phyloP scores from a whole-genome alignment of 2,888 invertebrate genomes.

The Sarcophaga subvicina region DNA sequence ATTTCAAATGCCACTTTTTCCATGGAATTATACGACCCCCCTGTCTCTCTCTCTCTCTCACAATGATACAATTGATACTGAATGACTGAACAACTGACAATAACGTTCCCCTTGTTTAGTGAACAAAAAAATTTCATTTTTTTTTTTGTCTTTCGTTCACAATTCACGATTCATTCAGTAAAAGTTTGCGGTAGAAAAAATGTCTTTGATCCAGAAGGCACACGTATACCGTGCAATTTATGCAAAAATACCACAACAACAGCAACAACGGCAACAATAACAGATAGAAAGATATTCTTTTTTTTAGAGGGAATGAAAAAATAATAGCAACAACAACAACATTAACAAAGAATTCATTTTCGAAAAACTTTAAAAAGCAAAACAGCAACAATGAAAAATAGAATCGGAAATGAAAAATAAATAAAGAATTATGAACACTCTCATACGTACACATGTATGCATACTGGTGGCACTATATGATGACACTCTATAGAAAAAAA shows the following conservation, averaged over 20 bases:
- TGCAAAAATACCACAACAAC: conserved; percentile 36
- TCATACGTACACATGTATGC: too few relatives aligned
- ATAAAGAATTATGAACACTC: not conserved
- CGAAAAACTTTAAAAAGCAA: not conserved
- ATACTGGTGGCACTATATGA: too few relatives aligned
- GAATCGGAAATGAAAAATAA: not conserved
- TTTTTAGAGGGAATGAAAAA: not conserved
- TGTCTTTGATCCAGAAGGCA: conserved; percentile 60
- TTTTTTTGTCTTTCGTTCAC: not conserved
- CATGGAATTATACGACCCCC: too few relatives aligned
- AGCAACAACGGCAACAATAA: not conserved
- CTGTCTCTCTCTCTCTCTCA: too few relatives aligned
- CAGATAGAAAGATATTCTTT: not conserved
- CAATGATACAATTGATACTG: not conserved
- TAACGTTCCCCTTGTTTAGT: not conserved
- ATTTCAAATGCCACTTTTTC: not conserved
- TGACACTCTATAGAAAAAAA: too few relatives aligned
- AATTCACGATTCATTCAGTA: not conserved
- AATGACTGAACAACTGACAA: not conserved
- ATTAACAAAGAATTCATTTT: not conserved
- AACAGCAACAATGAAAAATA: not conserved
- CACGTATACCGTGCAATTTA: conserved; percentile 31
- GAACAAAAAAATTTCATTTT: not conserved
- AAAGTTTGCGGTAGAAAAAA: conserved; percentile 52
- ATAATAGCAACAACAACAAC: too few relatives aligned